Base-by-base conservation (phyloP, 2,797 vertebrate genomes). In the Dromococcyx pavoninus region DNA sequence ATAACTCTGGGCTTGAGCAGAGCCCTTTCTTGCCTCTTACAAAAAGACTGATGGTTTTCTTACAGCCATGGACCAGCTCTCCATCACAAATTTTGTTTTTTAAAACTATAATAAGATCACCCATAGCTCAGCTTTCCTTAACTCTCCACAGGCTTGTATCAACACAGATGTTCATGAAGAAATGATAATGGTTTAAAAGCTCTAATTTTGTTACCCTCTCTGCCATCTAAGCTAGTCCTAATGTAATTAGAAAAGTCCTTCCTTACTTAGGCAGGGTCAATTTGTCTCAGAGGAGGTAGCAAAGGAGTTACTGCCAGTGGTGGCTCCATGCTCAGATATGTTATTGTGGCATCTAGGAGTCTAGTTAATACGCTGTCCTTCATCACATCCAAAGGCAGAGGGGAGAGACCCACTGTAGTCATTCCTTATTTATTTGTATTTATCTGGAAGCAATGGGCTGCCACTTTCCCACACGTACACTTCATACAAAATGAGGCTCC, bases 131-230 rank as follows among this genome's bases (percentile, higher is more conserved):
- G 66, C 91, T 91, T 88, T 85, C 48, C 73, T 91, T 82, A 95
- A 79, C 82, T 83, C 95, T 96, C 94, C 0, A 1, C 2, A 87
- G 62, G 56, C 83, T 83, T 96, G 86, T 89, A 95, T 94, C 96
- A 97, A 86, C 8, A 6, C n/a, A 96, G 69, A 95, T 80, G 70
- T 95, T 97, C 92, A 87, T 93, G 53, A 95, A 91, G 94, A 96
- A 39, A 22, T 95, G 96, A 96, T 97, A 97, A 98, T 97, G 95
- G 88, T 96, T 98, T 98, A 97, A 98, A 97, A 98, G 97, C 97
- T 96, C 92, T 98, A 97, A 98, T 97, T 97, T 93, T 95, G 95
- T 98, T 97, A 96, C 92, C 64, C 94, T 95, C 79, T 90, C 92
- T 95, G 92, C 93, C 93, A 94, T 97, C 89, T 96, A 96, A 96